phyloP scores from a whole-genome alignment of 1,140 invertebrate genomes.

The Cyrtorhinus lividipennis region DNA sequence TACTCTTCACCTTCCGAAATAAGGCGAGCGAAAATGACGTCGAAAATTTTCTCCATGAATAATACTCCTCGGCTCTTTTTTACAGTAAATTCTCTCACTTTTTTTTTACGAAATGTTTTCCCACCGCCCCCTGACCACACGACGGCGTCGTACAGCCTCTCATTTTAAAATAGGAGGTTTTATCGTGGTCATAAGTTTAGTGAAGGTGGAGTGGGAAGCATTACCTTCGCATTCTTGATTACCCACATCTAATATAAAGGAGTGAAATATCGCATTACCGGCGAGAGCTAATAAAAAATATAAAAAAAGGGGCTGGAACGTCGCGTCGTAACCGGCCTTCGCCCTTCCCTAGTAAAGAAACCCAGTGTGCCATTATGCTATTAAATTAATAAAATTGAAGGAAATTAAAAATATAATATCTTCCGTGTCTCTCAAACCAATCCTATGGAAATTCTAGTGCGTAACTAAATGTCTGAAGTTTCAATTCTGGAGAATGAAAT shows the following conservation, averaged over 20 bases:
- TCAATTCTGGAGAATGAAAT: too few species aligned
- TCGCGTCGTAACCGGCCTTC: too few species aligned
- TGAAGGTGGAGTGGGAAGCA: not conserved
- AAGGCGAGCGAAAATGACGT: not conserved
- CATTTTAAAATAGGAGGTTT: not conserved
- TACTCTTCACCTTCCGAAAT: too few species aligned
- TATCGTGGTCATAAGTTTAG: conserved; percentile 6
- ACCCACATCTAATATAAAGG: not conserved
- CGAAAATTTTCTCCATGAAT: not conserved
- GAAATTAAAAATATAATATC: too few species aligned
- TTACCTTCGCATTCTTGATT: conserved; percentile 1
- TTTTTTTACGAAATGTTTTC: not conserved
- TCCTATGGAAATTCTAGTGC: too few species aligned
- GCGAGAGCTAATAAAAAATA: not conserved
- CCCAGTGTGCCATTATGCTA: too few species aligned
- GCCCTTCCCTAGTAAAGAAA: too few species aligned
- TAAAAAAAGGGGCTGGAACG: too few species aligned
- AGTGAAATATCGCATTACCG: not conserved
- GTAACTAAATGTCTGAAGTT: too few species aligned
- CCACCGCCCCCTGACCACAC: not conserved
- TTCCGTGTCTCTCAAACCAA: too few species aligned
- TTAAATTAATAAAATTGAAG: too few species aligned
- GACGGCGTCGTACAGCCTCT: not conserved
- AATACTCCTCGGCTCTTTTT: not conserved
- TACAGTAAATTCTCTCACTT: not conserved